These are phyloP conservation scores for Torymus texanus DNA, from an alignment of 2,888 invertebrate species.

Conservation along the genomic window DNA sequence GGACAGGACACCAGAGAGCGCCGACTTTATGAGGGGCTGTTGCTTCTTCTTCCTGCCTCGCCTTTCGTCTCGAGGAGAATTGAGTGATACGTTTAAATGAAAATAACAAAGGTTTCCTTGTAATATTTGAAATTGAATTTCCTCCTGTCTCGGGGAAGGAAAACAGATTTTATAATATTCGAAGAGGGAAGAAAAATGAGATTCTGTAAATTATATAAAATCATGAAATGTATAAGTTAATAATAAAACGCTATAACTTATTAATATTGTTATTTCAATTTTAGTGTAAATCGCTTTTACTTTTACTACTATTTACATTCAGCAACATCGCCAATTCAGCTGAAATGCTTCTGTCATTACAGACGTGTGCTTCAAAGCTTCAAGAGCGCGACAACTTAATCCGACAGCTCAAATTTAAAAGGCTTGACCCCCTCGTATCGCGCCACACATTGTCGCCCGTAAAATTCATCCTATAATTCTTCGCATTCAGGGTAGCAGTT, in stretches of 20 bases:
- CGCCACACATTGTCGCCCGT: background rate
- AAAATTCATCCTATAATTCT: conserved; percentile 37
- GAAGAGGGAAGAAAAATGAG: too few species aligned
- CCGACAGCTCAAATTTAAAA: background rate
- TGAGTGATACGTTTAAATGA: conserved; percentile 41
- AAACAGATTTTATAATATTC: too few species aligned
- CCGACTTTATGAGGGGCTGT: conserved; percentile 31
- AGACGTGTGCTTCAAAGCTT: too few species aligned
- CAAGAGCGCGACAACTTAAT: background rate
- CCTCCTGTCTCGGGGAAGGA: background rate
- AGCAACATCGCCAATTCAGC: too few species aligned
- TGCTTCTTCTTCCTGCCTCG: conserved; percentile 61
- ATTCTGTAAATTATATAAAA: too few species aligned
- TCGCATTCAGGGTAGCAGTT: background rate
- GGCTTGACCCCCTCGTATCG: background rate
- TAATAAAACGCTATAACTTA: too few species aligned
- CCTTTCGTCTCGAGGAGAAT: conserved; percentile 63
- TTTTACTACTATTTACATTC: too few species aligned
- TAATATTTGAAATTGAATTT: conserved; percentile 36
- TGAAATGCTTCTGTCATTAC: too few species aligned
- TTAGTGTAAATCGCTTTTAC: too few species aligned
- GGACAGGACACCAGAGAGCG: conserved; percentile 36
- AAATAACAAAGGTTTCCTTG: conserved; percentile 25
- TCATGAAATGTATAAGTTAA: too few species aligned
- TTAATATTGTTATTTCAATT: too few species aligned